Conservation (phyloP, 1,140 invertebrate genomes). For the Prorops nasuta region DNA sequence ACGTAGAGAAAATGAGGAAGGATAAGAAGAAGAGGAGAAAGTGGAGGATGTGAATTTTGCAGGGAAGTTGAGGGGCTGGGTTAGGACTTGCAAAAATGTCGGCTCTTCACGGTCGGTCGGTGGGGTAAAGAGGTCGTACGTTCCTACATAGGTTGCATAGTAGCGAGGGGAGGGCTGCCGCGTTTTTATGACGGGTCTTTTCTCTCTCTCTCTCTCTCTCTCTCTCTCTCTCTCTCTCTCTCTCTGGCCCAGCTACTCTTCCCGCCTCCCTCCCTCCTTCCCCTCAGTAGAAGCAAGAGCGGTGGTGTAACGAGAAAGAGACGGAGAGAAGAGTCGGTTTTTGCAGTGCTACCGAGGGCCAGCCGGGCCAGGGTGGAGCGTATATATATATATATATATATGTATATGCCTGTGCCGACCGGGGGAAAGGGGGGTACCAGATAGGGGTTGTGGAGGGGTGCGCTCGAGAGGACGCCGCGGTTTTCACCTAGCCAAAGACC, state of each 20-base stretch:
- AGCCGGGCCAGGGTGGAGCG: not conserved
- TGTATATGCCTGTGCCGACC: not conserved
- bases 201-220: slow-evolving; percentile 3
- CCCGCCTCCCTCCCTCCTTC: slow-evolving; percentile 1
- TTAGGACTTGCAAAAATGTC: slow-evolving; percentile 21
- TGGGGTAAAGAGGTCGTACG: slow-evolving; percentile 9
- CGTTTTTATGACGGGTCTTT: slow-evolving; percentile 24
- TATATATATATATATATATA: not conserved
- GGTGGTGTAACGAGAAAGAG: not conserved
- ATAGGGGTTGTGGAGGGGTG: not conserved
- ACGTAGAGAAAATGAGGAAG: too few species aligned
- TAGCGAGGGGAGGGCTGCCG: slow-evolving; percentile 9
- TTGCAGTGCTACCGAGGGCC: not conserved
- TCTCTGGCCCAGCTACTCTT: not conserved
- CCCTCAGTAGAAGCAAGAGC: too few species aligned
- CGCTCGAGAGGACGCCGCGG: not conserved
- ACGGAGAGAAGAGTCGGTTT: not conserved
- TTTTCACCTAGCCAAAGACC: slow-evolving; percentile 11
- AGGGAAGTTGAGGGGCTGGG: not conserved
- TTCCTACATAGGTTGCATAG: slow-evolving; percentile 19
- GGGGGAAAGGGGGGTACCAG: not conserved
- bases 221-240: slow-evolving; percentile 1
- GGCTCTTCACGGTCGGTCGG: not conserved
- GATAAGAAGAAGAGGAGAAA: not conserved
- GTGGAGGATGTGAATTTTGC: slow-evolving; percentile 15